Base-by-base conservation (phyloP, 2,113 vertebrate species). In the Equus przewalskii region DNA sequence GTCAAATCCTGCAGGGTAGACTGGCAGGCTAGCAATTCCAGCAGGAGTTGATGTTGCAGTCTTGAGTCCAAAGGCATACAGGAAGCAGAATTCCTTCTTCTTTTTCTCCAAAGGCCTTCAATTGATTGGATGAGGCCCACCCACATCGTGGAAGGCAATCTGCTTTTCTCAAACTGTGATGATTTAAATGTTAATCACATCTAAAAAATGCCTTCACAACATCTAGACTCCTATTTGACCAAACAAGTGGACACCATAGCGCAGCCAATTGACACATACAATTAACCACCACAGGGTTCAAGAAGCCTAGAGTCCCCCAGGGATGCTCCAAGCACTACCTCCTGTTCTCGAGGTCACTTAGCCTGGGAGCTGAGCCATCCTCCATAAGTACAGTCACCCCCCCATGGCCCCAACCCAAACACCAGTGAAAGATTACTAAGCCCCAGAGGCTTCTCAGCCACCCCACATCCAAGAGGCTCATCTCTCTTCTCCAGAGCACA, bases 71-170 rank as follows among this genome's bases (percentile, higher is more conserved):
- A 51, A 94, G 54, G 21, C 22, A 76, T 18, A 21, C 36, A 30
- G n/a, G 12, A 78, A 56, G n/a, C 7, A 83, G 33, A 93, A 44
- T 65, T 46, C 19, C 24, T 93, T 97, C 65, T 10, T 75, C 46
- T 72, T 94, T 86, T 95, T 51, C 75, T 90, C 88, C 78, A 21
- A 60, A 64, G 36, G 28, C 54, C 60, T 94, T 89, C 81, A 41
- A 14, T 44, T 41, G 49, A 62, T 13, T 44, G 3, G 14, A 69
- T 33, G 18, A 96, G 62, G 36, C 9, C 21, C 54, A 49, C 5
- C 16, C 16, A 82, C 21, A 67, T 28, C 13, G 3, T 11, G 46
- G 24, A 92, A 21, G 28, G 54, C 14, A 49, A 72, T 81, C 51
- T 64, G 5, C 30, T 89, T 89, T 85, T 85, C 5, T 58, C 60